These are phyloP conservation scores for Nothobranchius kuhntae DNA, from an alignment of 2,113 vertebrate genomes.

Conservation along the genomic window DNA sequence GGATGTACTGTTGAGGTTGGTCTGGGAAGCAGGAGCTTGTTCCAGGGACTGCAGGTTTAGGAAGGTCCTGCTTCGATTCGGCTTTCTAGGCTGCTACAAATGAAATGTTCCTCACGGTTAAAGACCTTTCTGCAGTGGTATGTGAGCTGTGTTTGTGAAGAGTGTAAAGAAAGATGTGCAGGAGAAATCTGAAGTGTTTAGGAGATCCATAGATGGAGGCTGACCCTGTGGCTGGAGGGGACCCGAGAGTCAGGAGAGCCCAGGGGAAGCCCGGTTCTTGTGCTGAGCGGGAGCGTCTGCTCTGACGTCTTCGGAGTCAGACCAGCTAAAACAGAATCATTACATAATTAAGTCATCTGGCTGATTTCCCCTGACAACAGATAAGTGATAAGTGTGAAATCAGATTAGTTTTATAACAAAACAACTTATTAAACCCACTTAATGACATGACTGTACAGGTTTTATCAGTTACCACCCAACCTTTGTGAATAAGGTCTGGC, in stretches of 20 bases:
- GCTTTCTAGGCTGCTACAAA: conserved; percentile 44
- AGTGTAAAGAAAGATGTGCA: too few relatives aligned
- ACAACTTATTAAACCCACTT: conserved; percentile 1
- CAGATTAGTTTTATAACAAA: conserved; percentile 16
- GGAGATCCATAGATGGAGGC: conserved; percentile 3
- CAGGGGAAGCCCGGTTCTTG: conserved; percentile 59
- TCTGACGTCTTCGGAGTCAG: conserved; percentile 83
- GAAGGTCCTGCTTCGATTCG: conserved; percentile 80
- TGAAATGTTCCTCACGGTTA: not conserved
- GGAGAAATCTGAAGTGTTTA: too few relatives aligned
- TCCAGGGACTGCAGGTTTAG: conserved; percentile 83
- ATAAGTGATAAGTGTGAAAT: conserved; percentile 3
- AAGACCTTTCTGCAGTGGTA: not conserved
- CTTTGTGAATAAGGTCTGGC: not conserved
- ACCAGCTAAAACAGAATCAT: conserved; percentile 77
- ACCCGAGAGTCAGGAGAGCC: conserved; percentile 67
- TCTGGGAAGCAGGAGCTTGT: conserved; percentile 75
- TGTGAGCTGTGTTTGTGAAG: not conserved
- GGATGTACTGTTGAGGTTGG: conserved; percentile 63
- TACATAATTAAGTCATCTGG: not conserved
- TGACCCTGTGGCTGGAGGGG: conserved; percentile 65
- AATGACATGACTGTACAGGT: not conserved
- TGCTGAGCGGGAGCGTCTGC: conserved; percentile 79
- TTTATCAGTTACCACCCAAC: conserved; percentile 1
- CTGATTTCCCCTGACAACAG: not conserved